A percentile compares a stretch with the other conserved stretches of the same genome.
Conservation (phyloP, 2,113 vertebrate species). For the Reinhardtius hippoglossoides region DNA sequence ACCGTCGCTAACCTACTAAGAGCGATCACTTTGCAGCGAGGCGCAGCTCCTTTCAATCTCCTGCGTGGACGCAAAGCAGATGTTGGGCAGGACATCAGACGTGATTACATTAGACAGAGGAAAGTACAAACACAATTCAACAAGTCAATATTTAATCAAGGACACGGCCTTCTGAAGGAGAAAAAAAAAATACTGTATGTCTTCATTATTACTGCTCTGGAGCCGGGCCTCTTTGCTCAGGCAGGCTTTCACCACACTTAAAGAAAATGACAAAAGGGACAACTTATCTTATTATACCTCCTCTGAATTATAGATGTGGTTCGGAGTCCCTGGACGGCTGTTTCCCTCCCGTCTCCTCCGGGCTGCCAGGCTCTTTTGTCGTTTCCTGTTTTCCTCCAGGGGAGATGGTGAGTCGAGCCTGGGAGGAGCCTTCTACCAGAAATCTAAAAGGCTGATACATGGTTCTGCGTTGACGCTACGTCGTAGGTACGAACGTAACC, state of each 20-base stretch:
- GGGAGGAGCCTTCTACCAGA: conserved; percentile 1
- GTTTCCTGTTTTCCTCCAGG: conserved; percentile 57
- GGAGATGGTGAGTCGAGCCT: conserved; percentile 24
- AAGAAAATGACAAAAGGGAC: conserved; percentile 58
- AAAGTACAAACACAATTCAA: conserved; percentile 67
- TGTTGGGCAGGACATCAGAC: conserved; percentile 45
- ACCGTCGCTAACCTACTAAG: conserved; percentile 7
- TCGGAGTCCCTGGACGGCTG: conserved; percentile 46
- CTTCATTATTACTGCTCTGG: conserved; percentile 68
- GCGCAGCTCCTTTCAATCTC: neutral
- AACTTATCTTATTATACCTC: conserved; percentile 66
- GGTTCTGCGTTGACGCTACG: no score
- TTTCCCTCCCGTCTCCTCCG: conserved; percentile 50
- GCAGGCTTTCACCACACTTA: conserved; percentile 68
- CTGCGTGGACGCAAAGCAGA: conserved; percentile 38
- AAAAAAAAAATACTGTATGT: conserved; percentile 52
- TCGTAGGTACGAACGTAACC: no score
- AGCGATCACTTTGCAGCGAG: conserved; percentile 6
- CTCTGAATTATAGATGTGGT: conserved; percentile 70
- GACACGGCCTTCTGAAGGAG: conserved; percentile 52
- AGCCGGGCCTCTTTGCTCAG: conserved; percentile 53
- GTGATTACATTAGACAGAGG: conserved; percentile 63
- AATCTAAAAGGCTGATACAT: neutral
- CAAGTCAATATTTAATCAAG: conserved; percentile 83
- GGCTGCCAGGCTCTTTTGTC: conserved; percentile 45